Evolutionary conservation across 2,113 vertebrate genomes (phyloP).

Genomic region (Mandrillus leucophaeus): DNA sequence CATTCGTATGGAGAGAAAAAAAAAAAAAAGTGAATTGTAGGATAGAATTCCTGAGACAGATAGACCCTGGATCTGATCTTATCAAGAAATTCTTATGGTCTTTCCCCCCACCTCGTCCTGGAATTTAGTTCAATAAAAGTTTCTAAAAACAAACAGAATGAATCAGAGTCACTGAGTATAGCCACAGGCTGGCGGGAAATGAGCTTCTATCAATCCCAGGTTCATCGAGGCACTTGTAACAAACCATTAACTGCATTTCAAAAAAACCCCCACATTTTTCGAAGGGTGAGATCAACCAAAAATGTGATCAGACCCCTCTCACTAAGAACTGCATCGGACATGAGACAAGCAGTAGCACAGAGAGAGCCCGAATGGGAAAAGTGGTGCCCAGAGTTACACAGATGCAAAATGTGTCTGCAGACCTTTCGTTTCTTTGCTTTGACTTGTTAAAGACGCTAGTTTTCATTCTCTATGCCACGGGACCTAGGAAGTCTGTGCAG

Average conservation of each 20-base stretch:
- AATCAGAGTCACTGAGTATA: background rate
- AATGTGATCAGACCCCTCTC: background rate
- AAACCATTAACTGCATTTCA: background rate
- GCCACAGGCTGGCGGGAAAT: background rate
- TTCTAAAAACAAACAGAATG: background rate
- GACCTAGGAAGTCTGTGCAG: background rate
- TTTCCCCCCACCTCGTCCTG: background rate
- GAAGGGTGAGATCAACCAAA: background rate
- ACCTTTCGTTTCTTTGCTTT: background rate
- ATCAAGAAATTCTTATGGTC: background rate
- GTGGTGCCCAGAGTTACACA: background rate
- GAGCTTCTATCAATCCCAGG: background rate
- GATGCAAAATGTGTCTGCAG: background rate
- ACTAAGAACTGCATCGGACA: background rate
- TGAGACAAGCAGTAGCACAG: background rate
- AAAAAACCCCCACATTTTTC: background rate
- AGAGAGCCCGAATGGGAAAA: background rate
- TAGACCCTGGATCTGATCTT: background rate
- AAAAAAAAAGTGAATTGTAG: background rate
- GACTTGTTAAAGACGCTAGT: background rate
- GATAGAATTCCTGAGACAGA: slow-evolving; percentile 51
- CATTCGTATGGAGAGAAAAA: background rate
- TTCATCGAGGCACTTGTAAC: slow-evolving; percentile 46
- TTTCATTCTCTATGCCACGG: background rate
- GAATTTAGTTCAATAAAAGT: slow-evolving; percentile 9